Evolutionary conservation across 2,888 invertebrate species (phyloP).

Genomic region (Conops quadrifasciatus): DNA sequence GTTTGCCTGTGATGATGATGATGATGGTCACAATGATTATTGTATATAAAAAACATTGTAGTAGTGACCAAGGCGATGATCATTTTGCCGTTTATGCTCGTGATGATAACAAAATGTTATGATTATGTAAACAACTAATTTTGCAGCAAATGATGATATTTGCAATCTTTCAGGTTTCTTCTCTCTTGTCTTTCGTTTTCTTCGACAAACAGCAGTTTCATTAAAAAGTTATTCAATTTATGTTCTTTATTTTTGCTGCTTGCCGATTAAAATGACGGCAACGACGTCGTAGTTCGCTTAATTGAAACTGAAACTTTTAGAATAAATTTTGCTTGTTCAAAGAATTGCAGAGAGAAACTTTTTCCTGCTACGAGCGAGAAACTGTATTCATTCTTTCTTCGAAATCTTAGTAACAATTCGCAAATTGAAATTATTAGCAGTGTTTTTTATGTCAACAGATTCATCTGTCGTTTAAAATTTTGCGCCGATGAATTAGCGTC

Average conservation of each 20-base stretch:
- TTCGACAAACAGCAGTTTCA: neutral
- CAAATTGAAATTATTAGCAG: too few species aligned
- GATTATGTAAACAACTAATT: neutral
- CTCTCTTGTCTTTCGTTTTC: neutral
- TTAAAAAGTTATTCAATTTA: constrained; percentile 19
- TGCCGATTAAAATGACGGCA: neutral
- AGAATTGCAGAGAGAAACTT: too few species aligned
- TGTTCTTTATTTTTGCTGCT: neutral
- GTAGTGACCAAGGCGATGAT: too few species aligned
- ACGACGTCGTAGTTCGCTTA: neutral
- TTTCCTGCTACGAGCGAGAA: too few species aligned
- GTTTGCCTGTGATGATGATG: neutral
- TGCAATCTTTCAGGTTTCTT: neutral
- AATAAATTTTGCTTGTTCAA: neutral
- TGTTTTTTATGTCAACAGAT: too few species aligned
- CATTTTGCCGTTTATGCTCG: too few species aligned
- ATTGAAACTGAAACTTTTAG: neutral
- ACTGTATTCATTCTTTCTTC: too few species aligned
- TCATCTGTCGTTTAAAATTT: too few species aligned
- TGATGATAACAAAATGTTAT: neutral
- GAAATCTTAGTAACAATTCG: too few species aligned
- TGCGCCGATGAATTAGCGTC: too few species aligned
- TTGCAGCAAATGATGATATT: too few species aligned
- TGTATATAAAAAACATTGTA: too few species aligned
- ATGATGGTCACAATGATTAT: neutral